Conservation (phyloP, 2,888 invertebrate genomes). For the Luffia ferchaultella region DNA sequence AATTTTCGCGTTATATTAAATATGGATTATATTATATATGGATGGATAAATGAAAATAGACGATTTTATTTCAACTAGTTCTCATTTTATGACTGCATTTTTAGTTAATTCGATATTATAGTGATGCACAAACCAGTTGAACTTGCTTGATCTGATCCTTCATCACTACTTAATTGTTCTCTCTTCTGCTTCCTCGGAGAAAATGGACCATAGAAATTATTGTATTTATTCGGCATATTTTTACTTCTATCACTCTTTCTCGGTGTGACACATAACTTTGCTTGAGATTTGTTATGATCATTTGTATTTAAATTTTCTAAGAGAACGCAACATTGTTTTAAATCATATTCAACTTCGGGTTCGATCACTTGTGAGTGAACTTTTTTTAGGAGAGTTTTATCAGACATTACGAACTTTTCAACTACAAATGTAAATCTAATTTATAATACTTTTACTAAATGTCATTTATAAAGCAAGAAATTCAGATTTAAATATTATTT, state of each 20-base stretch:
- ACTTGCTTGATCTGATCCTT: neutral
- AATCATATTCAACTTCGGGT: neutral
- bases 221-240: conserved; percentile 44
- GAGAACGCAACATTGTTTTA: conserved; percentile 1
- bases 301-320: neutral
- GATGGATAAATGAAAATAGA: no score
- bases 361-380: neutral
- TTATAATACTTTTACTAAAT: no score
- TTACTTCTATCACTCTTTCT: conserved; percentile 36
- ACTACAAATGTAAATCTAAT: no score
- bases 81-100: no score
- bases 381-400: neutral
- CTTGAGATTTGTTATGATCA: neutral
- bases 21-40: no score
- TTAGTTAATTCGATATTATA: conserved; percentile 1
- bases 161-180: conserved; percentile 12
- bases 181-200: conserved; percentile 30
- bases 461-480: no score
- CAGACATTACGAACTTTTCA: no score
- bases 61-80: no score
- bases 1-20: no score
- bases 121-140: neutral
- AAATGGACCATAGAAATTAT: conserved; percentile 30
- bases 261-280: conserved; percentile 18
- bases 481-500: no score